Percentiles rank a stretch among this genome's conserved stretches.
Conservation (phyloP, 1,140 invertebrate genomes). For the Carposina sasakii region DNA sequence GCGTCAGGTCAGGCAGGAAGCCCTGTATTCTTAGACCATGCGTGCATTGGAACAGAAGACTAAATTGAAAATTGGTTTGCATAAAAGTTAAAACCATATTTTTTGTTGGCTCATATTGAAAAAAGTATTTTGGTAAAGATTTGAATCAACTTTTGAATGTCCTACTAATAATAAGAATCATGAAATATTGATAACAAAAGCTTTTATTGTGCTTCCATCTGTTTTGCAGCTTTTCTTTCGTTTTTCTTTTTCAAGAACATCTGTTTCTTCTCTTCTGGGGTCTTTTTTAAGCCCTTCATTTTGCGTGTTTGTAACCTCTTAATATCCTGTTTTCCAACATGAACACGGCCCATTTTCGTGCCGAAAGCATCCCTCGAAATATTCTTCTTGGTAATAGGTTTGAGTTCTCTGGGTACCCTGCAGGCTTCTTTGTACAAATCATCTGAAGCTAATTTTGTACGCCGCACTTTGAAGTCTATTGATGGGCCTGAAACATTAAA, state of each 20-base stretch:
- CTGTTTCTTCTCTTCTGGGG: slow-evolving; percentile 78
- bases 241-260: slow-evolving; percentile 73
- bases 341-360: slow-evolving; percentile 91
- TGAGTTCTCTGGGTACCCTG: slow-evolving; percentile 87
- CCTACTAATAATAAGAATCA: too few relatives aligned
- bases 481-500: slow-evolving; percentile 79
- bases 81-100: too few relatives aligned
- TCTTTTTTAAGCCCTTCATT: slow-evolving; percentile 92
- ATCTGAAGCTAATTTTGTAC: slow-evolving; percentile 91
- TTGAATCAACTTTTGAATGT: too few relatives aligned
- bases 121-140: too few relatives aligned
- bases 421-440: slow-evolving; percentile 92
- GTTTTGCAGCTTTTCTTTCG: slow-evolving; percentile 44
- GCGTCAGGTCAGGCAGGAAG: too few relatives aligned
- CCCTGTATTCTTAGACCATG: too few relatives aligned
- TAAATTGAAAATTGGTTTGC: too few relatives aligned
- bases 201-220: slow-evolving; percentile 23
- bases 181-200: slow-evolving; percentile 3
- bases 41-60: too few relatives aligned
- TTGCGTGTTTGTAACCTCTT: slow-evolving; percentile 91
- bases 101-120: too few relatives aligned
- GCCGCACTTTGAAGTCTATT: slow-evolving; percentile 88
- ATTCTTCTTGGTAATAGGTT: slow-evolving; percentile 92
- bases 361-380: slow-evolving; percentile 90
- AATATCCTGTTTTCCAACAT: slow-evolving; percentile 93